Percentiles rank a stretch among this genome's conserved stretches.
phyloP scores from a whole-genome alignment of 2,888 invertebrate genomes.

The Morpho deidamia region DNA sequence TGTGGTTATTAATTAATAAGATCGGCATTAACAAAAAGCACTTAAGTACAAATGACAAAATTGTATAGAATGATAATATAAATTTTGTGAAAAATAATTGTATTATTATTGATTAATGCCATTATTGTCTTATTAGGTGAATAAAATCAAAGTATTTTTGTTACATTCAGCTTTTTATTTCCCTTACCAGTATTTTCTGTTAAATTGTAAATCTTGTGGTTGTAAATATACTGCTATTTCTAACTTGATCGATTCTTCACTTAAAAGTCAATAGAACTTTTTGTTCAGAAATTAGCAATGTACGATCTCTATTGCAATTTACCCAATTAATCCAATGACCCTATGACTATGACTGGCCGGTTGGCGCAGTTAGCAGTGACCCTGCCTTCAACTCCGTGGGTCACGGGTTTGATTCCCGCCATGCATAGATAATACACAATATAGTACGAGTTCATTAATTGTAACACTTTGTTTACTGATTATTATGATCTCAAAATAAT shows the following conservation, averaged over 20 bases:
- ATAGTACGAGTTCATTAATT: constrained; percentile 52
- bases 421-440: too few relatives aligned
- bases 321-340: too few relatives aligned
- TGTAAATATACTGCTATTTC: constrained; percentile 28
- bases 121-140: constrained; percentile 47
- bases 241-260: constrained; percentile 52
- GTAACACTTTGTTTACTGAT: constrained; percentile 27
- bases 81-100: constrained; percentile 25
- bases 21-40: constrained; percentile 41
- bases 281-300: constrained; percentile 46
- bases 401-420: too few relatives aligned
- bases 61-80: constrained; percentile 23
- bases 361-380: too few relatives aligned
- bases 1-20: constrained; percentile 14
- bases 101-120: constrained; percentile 33
- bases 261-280: constrained; percentile 37
- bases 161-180: constrained; percentile 53
- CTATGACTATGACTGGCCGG: too few relatives aligned
- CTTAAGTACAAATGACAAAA: constrained; percentile 63
- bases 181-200: constrained; percentile 11
- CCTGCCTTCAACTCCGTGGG: too few relatives aligned
- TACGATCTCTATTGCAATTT: constrained; percentile 43
- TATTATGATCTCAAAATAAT: too few relatives aligned
- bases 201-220: constrained; percentile 5
- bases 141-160: constrained; percentile 67